Evolutionary conservation across 2,113 vertebrate genomes (phyloP).

Genomic region (Onychorhynchus coronatus): DNA sequence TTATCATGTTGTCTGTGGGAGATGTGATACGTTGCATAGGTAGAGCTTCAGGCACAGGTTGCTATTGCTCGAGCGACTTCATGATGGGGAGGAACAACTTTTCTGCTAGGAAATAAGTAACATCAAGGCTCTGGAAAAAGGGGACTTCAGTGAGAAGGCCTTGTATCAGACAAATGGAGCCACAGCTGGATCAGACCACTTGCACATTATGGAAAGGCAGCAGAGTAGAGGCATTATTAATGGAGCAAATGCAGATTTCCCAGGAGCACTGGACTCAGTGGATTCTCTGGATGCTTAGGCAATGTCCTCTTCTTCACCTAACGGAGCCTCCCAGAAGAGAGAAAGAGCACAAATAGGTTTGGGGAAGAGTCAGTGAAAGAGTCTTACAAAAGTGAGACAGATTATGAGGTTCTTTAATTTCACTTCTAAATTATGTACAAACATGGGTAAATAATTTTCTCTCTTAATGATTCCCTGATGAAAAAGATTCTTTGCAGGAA

Average conservation of each 20-base stretch:
- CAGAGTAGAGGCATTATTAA: neutral
- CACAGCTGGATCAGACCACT: neutral
- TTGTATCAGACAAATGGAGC: neutral
- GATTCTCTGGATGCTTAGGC: neutral
- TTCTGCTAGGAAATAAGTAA: neutral
- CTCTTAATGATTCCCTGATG: neutral
- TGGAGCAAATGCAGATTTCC: neutral
- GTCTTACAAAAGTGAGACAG: neutral
- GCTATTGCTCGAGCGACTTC: fast-evolving
- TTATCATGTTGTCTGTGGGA: neutral
- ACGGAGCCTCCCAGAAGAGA: neutral
- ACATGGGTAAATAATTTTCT: neutral
- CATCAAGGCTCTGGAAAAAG: neutral
- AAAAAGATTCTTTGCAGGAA: neutral
- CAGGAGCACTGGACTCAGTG: neutral
- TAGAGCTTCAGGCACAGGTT: neutral
- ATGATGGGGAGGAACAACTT: neutral
- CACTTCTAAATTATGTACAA: neutral
- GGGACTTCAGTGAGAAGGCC: neutral
- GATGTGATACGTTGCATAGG: neutral
- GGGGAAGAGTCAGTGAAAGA: neutral
- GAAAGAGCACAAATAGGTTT: neutral
- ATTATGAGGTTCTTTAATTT: neutral
- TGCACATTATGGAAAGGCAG: fast-evolving
- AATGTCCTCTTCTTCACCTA: neutral